Base-by-base conservation (phyloP, 2,888 invertebrate species). In the Nomada hirtipes region DNA sequence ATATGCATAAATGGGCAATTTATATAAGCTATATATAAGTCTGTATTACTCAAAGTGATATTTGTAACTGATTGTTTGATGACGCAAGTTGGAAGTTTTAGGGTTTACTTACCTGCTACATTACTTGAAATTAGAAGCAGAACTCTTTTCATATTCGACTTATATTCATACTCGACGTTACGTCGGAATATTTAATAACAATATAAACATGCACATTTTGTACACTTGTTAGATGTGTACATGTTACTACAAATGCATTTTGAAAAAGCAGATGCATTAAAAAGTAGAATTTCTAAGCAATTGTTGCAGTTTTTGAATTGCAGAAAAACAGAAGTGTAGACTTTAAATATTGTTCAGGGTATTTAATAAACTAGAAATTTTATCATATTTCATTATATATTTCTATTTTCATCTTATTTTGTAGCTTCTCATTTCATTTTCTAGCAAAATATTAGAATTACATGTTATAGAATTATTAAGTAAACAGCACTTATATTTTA, bases 201-300 rank as follows among this genome's bases (percentile, higher is more conserved):
- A 53, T 9, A n/a, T n/a, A n/a, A 53, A n/a, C 4, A 11, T 50
- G 18, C 4, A 50, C 18, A 50, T 50, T 15, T 13, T 1, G 2
- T 15, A 13, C 50, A 50, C 4, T 18, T 44, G 67, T 78, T 67
- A 26, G 60, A 74, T 76, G 67, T 73, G 67, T 76, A 73, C 63
- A 68, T 74, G 59, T 70, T 26, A 67, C 42, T 63, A 60, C 71
- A 67, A 52, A 65, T 60, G 60, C 63, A 61, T 71, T 75, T 74
- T 76, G 42, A 64, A 47, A 13, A 23, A 52, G 42, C 29, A 18
- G 3, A 23, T 61, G 44, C 13, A 42, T 61, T 61, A 3, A 18
- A 29, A 11, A 61, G 29, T 36, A 36, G 36, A 36, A 36, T 36
- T 36, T 7, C 36, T 36, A 36, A 60, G 1, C 29, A 23, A 1